phyloP scores from a whole-genome alignment of 2,797 vertebrate genomes.

The Apodemus agrarius region DNA sequence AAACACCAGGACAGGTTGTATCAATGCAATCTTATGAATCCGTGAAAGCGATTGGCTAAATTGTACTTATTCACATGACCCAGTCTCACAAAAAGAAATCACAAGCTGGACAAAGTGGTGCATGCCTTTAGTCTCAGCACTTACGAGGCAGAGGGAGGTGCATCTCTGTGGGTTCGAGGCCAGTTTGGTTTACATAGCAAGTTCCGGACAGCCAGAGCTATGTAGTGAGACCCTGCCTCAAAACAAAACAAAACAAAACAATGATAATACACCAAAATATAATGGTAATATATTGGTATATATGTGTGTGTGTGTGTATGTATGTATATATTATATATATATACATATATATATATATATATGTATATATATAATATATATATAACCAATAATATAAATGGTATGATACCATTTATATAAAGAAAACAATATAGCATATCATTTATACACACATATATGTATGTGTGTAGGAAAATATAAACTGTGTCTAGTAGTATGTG shows the following conservation, averaged over 20 bases:
- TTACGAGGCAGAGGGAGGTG: not conserved
- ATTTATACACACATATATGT: not conserved
- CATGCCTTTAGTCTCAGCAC: not conserved
- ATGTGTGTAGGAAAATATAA: constrained; percentile 7
- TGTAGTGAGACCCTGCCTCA: not conserved
- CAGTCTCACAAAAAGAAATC: not conserved
- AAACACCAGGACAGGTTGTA: not conserved
- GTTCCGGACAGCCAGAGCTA: not conserved
- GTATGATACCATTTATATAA: not conserved
- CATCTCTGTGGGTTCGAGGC: not conserved
- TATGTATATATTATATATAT: too few species aligned
- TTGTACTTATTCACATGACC: not conserved
- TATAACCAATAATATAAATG: too few species aligned
- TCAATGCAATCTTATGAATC: not conserved
- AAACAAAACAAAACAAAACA: not conserved
- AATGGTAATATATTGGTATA: not conserved
- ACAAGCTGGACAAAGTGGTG: not conserved
- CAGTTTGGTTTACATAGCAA: not conserved
- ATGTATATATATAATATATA: too few species aligned
- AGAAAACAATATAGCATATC: not conserved
- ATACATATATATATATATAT: too few species aligned
- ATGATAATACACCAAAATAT: not conserved
- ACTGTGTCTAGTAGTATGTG: not conserved
- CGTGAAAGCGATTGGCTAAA: constrained; percentile 12
- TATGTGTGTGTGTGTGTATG: too few species aligned